Percentiles rank a stretch among this genome's conserved stretches.
These are phyloP conservation scores for Pleuronectes platessa DNA, from an alignment of 2,113 vertebrate species.

Conservation along the genomic window DNA sequence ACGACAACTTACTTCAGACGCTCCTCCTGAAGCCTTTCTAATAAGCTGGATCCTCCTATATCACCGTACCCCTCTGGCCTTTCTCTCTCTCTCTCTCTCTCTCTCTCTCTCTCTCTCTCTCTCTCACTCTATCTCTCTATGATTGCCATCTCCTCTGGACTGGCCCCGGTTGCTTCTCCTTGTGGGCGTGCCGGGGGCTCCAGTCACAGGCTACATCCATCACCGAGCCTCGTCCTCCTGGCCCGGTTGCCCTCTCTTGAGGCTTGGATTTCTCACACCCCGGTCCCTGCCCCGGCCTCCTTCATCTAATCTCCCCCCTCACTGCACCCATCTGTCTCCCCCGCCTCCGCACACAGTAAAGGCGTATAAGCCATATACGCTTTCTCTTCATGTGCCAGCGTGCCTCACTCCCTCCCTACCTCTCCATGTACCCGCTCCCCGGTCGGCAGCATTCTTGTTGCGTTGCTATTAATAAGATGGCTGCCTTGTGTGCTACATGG, in stretches of 20 bases:
- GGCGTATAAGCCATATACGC: slow-evolving; percentile 53
- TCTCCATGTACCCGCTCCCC: slow-evolving; percentile 41
- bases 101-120: slow-evolving; percentile 54
- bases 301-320: slow-evolving; percentile 70
- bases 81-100: slow-evolving; percentile 51
- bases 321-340: slow-evolving; percentile 72
- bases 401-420: slow-evolving; percentile 38
- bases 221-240: slow-evolving; percentile 41
- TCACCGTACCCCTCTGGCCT: slow-evolving; percentile 66
- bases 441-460: slow-evolving; percentile 46
- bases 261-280: slow-evolving; percentile 64
- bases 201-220: slow-evolving; percentile 74
- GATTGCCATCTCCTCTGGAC: slow-evolving; percentile 72
- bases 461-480: slow-evolving; percentile 75
- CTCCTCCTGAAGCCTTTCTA: slow-evolving; percentile 79
- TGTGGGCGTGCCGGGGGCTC: slow-evolving; percentile 68
- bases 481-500: slow-evolving; percentile 65
- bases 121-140: slow-evolving; percentile 20
- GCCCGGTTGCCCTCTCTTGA: slow-evolving; percentile 56
- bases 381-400: slow-evolving; percentile 43
- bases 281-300: slow-evolving; percentile 55
- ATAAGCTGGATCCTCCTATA: slow-evolving; percentile 78
- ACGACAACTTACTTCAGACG: slow-evolving; percentile 77
- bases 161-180: slow-evolving; percentile 65
- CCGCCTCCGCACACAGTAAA: slow-evolving; percentile 65